Percentiles rank a stretch among this genome's conserved stretches.
Evolutionary conservation across 2,888 invertebrate species (phyloP).

Genomic region (Drosophila pseudotakahashii): DNA sequence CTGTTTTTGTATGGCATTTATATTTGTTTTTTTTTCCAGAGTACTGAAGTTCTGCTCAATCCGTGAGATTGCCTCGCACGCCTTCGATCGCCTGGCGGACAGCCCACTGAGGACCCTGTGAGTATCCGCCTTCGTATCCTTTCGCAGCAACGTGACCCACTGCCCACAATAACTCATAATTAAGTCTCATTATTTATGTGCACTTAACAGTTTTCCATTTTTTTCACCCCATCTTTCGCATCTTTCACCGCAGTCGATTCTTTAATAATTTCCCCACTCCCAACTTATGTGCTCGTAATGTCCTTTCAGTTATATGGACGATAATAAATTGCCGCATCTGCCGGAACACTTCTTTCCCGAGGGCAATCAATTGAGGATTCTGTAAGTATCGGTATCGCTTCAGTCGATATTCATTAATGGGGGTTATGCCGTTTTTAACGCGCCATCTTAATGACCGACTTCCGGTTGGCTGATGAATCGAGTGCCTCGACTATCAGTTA

Average conservation of each 20-base stretch:
- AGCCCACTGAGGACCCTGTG: slow-evolving; percentile 81
- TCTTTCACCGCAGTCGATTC: neutral
- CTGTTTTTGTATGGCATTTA: neutral
- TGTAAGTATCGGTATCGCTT: slow-evolving; percentile 82
- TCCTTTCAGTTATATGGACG: slow-evolving; percentile 84
- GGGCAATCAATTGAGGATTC: slow-evolving; percentile 81
- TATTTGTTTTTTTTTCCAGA: slow-evolving; percentile 64
- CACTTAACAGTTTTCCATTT: slow-evolving; percentile 57
- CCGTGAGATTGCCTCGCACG: slow-evolving; percentile 76
- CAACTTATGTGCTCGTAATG: slow-evolving; percentile 8
- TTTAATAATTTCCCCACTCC: slow-evolving; percentile 23
- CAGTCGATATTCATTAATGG: slow-evolving; percentile 20
- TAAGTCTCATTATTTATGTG: slow-evolving; percentile 71
- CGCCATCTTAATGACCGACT: slow-evolving; percentile 19
- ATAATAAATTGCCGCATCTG: slow-evolving; percentile 83
- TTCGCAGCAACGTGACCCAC: neutral
- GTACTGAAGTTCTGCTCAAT: slow-evolving; percentile 85
- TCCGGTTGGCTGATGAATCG: slow-evolving; percentile 9
- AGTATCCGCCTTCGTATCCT: slow-evolving; percentile 45
- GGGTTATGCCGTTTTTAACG: neutral
- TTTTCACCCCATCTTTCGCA: neutral
- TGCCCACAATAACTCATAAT: slow-evolving; percentile 67
- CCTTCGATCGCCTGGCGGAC: slow-evolving; percentile 82
- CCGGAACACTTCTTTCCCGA: slow-evolving; percentile 83
- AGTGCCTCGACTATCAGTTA: too few relatives aligned